Evolutionary conservation across 2,113 vertebrate species (phyloP).

Genomic region (Mus pahari): DNA sequence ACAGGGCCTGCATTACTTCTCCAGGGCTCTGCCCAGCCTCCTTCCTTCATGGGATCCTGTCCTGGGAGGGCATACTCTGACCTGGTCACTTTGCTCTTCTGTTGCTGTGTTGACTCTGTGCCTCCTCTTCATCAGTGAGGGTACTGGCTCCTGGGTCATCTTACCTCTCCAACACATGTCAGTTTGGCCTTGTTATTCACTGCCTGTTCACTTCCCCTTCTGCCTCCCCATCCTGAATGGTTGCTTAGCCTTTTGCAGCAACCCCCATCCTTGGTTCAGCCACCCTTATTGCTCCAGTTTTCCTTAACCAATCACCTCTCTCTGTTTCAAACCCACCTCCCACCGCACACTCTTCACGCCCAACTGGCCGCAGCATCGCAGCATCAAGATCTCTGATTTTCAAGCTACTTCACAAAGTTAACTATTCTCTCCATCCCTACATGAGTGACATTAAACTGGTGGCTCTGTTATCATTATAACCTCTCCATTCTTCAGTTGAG

Average conservation of each 20-base stretch:
- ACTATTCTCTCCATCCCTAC: background rate
- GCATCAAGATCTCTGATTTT: too few species aligned
- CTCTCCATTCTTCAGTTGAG: too few species aligned
- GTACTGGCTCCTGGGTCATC: background rate
- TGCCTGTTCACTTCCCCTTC: too few species aligned
- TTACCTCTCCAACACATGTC: background rate
- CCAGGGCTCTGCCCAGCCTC: background rate
- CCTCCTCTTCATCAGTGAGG: background rate
- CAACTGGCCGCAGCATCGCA: rapidly evolving
- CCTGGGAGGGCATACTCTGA: rapidly evolving
- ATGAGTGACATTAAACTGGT: background rate
- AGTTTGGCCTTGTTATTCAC: background rate
- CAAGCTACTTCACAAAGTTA: background rate
- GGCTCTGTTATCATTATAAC: background rate
- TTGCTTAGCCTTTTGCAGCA: background rate
- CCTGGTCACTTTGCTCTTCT: too few species aligned
- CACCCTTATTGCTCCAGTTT: background rate
- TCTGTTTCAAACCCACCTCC: background rate
- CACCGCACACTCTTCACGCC: background rate
- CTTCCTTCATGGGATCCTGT: background rate
- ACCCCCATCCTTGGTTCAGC: background rate
- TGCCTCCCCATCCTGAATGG: background rate
- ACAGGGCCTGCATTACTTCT: rapidly evolving
- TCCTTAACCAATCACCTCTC: background rate
- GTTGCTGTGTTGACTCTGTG: background rate